These are phyloP conservation scores for Petrophora chlorosata DNA, from an alignment of 2,888 invertebrate species.

Conservation along the genomic window DNA sequence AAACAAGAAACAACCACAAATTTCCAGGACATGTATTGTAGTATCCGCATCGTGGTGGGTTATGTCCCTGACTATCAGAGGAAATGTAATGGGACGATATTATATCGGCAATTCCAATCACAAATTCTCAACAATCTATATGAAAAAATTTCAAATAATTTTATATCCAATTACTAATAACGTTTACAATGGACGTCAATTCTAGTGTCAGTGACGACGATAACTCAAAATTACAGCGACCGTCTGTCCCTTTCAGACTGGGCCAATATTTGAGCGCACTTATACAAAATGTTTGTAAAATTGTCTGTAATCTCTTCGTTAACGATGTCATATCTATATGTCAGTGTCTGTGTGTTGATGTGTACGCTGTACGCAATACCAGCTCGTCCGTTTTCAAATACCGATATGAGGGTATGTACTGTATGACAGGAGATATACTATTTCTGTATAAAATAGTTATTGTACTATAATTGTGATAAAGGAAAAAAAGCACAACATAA, in stretches of 20 bases:
- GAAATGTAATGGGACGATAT: too few species aligned
- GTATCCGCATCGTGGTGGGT: too few species aligned
- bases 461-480: constrained; percentile 79
- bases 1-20: too few species aligned
- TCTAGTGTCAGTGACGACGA: too few species aligned
- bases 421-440: constrained; percentile 64
- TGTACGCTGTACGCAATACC: constrained; percentile 38
- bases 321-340: constrained; percentile 16
- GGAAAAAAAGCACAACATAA: constrained; percentile 79
- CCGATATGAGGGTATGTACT: constrained; percentile 61
- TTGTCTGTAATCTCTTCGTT: constrained; percentile 33
- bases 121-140: too few species aligned
- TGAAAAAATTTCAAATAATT: too few species aligned
- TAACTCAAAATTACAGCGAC: neutral
- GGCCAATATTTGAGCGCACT: constrained; percentile 16
- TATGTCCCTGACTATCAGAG: too few species aligned
- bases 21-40: too few species aligned
- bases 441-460: constrained; percentile 66
- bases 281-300: constrained; percentile 30
- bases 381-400: constrained; percentile 43
- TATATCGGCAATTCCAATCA: too few species aligned
- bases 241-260: neutral
- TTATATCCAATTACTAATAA: too few species aligned
- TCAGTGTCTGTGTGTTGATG: constrained; percentile 20
- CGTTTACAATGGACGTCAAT: too few species aligned